phyloP scores from a whole-genome alignment of 2,797 vertebrate species.

The Carapus acus region DNA sequence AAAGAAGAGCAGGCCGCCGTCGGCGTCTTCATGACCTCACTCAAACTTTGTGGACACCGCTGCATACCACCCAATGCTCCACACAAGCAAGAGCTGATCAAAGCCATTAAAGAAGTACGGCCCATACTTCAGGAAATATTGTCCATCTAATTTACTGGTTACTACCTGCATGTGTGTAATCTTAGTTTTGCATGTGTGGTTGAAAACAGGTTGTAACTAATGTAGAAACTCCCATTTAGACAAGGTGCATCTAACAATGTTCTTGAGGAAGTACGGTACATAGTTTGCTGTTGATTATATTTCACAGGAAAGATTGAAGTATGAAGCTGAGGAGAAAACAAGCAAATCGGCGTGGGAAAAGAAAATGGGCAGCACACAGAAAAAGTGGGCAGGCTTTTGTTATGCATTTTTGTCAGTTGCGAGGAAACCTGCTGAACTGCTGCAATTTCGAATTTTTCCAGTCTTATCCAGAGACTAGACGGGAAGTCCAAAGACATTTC shows the following conservation, averaged over 20 bases:
- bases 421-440: background rate
- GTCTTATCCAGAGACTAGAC: slow-evolving; percentile 92
- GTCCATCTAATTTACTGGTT: background rate
- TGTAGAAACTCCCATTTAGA: no score
- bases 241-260: background rate
- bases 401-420: background rate
- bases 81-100: slow-evolving; percentile 84
- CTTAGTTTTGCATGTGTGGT: background rate
- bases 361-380: slow-evolving; percentile 84
- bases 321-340: slow-evolving; percentile 81
- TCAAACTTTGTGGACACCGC: slow-evolving; percentile 88
- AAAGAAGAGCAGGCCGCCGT: slow-evolving; percentile 78
- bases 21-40: slow-evolving; percentile 79
- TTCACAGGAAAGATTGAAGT: slow-evolving; percentile 87
- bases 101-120: slow-evolving; percentile 87
- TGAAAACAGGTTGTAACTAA: no score
- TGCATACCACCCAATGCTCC: slow-evolving; percentile 79
- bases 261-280: background rate
- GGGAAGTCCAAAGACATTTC: slow-evolving; percentile 96
- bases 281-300: slow-evolving; percentile 14
- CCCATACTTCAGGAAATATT: slow-evolving; percentile 2
- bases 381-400: slow-evolving; percentile 71
- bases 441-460: slow-evolving; percentile 41
- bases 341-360: slow-evolving; percentile 92
- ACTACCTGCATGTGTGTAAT: background rate